Evolutionary conservation across 92 coral and sea anemone species (phyloP).

Genomic region (Porites divaricata): DNA sequence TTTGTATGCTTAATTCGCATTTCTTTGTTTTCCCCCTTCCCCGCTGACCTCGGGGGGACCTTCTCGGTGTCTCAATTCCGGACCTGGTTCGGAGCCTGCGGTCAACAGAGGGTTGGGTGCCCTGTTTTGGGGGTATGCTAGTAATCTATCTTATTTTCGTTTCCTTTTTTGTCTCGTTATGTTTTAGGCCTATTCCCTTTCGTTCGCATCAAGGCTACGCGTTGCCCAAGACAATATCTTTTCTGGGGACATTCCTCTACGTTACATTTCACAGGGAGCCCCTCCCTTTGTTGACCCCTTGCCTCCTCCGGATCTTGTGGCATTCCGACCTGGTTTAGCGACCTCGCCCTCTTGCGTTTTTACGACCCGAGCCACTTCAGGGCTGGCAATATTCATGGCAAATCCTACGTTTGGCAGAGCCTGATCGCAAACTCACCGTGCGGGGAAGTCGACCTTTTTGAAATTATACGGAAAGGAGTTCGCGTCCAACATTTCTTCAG

Average conservation of each 20-base stretch:
- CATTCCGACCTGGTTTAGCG: conserved; percentile 3
- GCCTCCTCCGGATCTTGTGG: conserved; percentile 39
- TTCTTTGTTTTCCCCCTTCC: not conserved
- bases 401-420: conserved; percentile 18
- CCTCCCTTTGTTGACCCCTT: conserved; percentile 45
- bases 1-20: not conserved
- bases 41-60: conserved; percentile 50
- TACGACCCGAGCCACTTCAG: conserved; percentile 14
- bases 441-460: conserved; percentile 11
- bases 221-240: not conserved
- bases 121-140: conserved; percentile 9
- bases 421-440: conserved; percentile 10
- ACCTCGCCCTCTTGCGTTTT: conserved; percentile 5
- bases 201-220: conserved; percentile 1
- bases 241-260: not conserved
- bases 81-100: conserved; percentile 46
- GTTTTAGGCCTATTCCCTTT: not conserved
- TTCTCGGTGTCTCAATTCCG: conserved; percentile 55
- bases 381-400: conserved; percentile 23
- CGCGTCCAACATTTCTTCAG: conserved; percentile 28
- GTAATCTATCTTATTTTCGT: conserved; percentile 8
- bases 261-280: conserved; percentile 24
- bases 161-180: too few species aligned
- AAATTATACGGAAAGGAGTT: conserved; percentile 10
- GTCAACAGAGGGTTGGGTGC: conserved; percentile 55